These are phyloP conservation scores for Vannuccia rotundouncinata DNA, from an alignment of 2,888 invertebrate genomes.

Conservation along the genomic window DNA sequence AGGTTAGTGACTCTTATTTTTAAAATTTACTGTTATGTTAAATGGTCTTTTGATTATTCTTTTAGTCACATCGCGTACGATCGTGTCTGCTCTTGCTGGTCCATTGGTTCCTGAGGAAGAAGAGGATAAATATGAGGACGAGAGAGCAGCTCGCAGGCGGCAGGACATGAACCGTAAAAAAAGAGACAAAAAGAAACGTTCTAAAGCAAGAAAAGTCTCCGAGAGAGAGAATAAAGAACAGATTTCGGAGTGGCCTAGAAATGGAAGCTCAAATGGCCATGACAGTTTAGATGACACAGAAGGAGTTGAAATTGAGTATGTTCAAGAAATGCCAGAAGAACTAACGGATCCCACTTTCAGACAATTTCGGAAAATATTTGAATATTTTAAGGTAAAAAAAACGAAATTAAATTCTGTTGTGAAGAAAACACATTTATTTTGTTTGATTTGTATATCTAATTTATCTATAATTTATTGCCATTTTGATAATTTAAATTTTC, in stretches of 20 bases:
- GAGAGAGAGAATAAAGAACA: conserved; percentile 41
- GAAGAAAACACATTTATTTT: too few species aligned
- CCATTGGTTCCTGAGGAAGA: conserved; percentile 4
- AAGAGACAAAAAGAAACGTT: conserved; percentile 40
- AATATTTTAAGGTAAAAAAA: not conserved
- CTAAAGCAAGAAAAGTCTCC: conserved; percentile 41
- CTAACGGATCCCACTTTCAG: conserved; percentile 4
- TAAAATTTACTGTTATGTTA: not conserved
- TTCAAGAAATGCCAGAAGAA: not conserved
- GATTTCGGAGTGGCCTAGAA: not conserved
- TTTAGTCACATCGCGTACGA: not conserved
- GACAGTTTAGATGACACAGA: not conserved
- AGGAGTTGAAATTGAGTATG: not conserved
- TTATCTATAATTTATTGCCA: too few species aligned
- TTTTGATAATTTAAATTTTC: too few species aligned
- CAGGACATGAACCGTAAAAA: conserved; percentile 35
- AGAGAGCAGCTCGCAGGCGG: not conserved
- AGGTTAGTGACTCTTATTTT: not conserved
- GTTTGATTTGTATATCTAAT: too few species aligned
- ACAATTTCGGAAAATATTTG: conserved; percentile 7
- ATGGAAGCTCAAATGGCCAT: not conserved
- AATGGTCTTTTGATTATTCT: not conserved
- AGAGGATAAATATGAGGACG: not conserved
- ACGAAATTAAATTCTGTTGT: too few species aligned
- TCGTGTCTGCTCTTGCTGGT: not conserved